A percentile compares a stretch with the other conserved stretches of the same genome.
These are phyloP conservation scores for Brachyptera risi DNA, from an alignment of 2,888 invertebrate genomes.

Conservation along the genomic window DNA sequence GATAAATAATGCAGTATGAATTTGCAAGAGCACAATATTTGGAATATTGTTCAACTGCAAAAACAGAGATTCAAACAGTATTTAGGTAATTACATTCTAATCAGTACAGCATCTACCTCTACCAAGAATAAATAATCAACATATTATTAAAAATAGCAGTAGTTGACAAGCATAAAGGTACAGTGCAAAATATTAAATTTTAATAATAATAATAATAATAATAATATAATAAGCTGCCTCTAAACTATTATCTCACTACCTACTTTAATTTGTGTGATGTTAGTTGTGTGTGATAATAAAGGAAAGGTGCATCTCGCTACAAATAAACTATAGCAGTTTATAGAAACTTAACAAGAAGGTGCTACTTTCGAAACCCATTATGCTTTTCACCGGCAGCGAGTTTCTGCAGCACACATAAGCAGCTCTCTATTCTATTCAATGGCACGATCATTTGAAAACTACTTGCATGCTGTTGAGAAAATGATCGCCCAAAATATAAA, in stretches of 20 bases:
- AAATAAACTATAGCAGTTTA: conserved; percentile 28
- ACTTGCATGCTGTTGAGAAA: no score
- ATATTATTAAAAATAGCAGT: conserved; percentile 1
- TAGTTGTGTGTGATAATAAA: conserved; percentile 14
- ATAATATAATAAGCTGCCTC: conserved; percentile 10
- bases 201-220: neutral
- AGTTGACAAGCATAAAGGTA: conserved; percentile 1
- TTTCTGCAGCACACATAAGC: neutral
- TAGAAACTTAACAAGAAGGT: conserved; percentile 25
- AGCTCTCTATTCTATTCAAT: neutral
- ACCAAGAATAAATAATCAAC: conserved; percentile 7
- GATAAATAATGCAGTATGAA: no score
- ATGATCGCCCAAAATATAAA: neutral
- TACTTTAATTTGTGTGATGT: conserved; percentile 4
- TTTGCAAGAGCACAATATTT: no score
- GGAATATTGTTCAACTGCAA: no score
- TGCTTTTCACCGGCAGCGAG: neutral
- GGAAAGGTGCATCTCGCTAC: conserved; percentile 24
- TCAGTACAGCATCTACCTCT: no score
- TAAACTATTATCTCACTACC: conserved; percentile 6
- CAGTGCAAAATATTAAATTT: neutral
- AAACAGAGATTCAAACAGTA: no score
- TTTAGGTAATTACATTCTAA: no score
- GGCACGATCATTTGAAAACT: no score
- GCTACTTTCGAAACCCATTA: conserved; percentile 10